These are phyloP conservation scores for Neotragus pygmaeus DNA, from an alignment of 2,113 vertebrate species.

Conservation along the genomic window DNA sequence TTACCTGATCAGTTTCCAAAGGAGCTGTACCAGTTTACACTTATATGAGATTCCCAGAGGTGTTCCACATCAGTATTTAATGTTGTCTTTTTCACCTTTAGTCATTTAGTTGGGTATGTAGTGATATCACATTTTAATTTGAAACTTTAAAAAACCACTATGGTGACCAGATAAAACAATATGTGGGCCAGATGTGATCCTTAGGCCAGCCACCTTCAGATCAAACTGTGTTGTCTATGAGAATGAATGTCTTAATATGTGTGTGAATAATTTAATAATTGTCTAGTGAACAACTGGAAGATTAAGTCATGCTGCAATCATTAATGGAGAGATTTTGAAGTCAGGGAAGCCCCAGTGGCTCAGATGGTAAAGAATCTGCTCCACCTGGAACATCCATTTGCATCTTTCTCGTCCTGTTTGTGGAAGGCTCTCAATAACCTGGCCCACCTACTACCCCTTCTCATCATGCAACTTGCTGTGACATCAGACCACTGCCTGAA, in stretches of 20 bases:
- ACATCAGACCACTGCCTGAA: not conserved
- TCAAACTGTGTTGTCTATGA: not conserved
- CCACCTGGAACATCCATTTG: not conserved
- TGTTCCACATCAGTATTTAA: not conserved
- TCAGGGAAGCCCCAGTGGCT: not conserved
- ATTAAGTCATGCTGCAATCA: not conserved
- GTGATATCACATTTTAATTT: not conserved
- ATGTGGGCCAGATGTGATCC: not conserved
- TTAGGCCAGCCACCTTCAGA: not conserved
- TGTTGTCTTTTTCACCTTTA: not conserved
- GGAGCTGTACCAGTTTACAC: not conserved
- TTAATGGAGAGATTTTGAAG: not conserved
- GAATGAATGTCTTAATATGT: not conserved
- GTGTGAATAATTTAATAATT: not conserved
- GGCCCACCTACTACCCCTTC: not conserved
- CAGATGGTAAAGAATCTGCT: not conserved
- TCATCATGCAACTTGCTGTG: not conserved
- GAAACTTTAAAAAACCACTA: not conserved
- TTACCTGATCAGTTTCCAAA: not conserved
- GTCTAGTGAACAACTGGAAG: not conserved
- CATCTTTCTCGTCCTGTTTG: not conserved
- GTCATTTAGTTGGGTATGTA: not conserved
- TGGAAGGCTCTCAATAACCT: not conserved
- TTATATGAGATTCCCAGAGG: not conserved
- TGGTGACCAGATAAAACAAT: not conserved